phyloP scores from a whole-genome alignment of 2,113 vertebrate genomes.

The Marcusenius ussheri region DNA sequence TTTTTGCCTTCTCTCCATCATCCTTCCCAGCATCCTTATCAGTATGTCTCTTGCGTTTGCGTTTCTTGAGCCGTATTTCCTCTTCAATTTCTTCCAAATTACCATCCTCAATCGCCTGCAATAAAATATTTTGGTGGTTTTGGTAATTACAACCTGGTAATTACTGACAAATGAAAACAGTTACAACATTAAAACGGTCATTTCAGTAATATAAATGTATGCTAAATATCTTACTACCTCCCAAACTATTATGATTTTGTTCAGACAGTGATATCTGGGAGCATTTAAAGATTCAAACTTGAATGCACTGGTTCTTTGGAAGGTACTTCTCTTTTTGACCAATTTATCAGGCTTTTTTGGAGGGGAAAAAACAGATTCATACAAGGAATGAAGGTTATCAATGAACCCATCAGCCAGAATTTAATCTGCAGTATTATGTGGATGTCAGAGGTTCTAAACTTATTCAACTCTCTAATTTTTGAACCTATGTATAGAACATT shows the following conservation, averaged over 20 bases:
- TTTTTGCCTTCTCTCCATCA: slow-evolving; percentile 80
- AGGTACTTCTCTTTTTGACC: too few relatives aligned
- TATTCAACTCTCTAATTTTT: too few relatives aligned
- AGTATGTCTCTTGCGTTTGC: slow-evolving; percentile 82
- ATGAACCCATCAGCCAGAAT: too few relatives aligned
- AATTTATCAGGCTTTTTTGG: neutral
- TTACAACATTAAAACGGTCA: neutral
- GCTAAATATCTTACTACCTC: neutral
- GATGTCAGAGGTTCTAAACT: too few relatives aligned
- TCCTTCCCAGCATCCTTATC: slow-evolving; percentile 83
- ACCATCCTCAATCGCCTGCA: slow-evolving; percentile 90
- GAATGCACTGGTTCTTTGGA: too few relatives aligned
- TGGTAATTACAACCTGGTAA: neutral
- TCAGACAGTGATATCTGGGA: neutral
- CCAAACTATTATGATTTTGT: neutral
- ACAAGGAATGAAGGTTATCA: too few relatives aligned
- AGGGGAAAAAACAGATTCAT: too few relatives aligned
- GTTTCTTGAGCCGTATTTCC: slow-evolving; percentile 91
- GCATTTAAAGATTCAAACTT: too few relatives aligned
- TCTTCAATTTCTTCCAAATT: slow-evolving; percentile 99
- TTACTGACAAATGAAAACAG: neutral
- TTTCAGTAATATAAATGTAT: neutral
- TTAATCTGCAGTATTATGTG: too few relatives aligned
- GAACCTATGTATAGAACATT: too few relatives aligned
- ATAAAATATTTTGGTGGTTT: neutral